Conservation (phyloP, 1,140 invertebrate genomes). For the Drosophila setifemur region DNA sequence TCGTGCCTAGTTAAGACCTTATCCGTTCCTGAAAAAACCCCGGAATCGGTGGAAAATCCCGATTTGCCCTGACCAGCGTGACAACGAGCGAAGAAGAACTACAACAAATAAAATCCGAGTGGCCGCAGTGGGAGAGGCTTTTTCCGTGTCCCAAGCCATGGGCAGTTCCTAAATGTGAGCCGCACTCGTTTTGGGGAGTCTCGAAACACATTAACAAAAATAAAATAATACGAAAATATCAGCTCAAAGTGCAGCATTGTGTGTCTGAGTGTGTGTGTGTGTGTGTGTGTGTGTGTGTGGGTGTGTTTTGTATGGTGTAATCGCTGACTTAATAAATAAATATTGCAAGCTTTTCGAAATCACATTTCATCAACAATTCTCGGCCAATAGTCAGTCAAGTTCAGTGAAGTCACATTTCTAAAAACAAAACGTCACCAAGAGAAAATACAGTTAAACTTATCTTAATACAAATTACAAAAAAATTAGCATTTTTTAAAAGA, state of each 20-base stretch:
- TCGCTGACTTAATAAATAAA: slow-evolving; percentile 24
- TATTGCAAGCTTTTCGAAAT: slow-evolving; percentile 1
- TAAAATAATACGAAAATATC: no score
- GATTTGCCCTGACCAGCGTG: slow-evolving; percentile 35
- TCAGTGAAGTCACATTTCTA: no score
- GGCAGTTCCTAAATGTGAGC: slow-evolving; percentile 38
- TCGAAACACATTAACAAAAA: no score
- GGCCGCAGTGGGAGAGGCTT: slow-evolving; percentile 15
- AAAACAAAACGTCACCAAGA: no score
- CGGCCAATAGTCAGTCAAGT: no score
- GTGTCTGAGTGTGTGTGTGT: slow-evolving; percentile 11
- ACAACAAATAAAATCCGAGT: slow-evolving; percentile 20
- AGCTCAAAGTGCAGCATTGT: slow-evolving; percentile 49
- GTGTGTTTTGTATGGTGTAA: slow-evolving; percentile 2
- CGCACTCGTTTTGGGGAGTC: slow-evolving; percentile 33
- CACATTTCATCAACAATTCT: no score
- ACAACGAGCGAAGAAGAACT: no score
- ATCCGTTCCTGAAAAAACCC: slow-evolving; percentile 4
- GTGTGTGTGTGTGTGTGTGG: background rate
- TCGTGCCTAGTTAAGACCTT: slow-evolving; percentile 20
- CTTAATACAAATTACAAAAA: no score
- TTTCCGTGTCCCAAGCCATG: slow-evolving; percentile 18
- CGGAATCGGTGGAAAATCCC: slow-evolving; percentile 18
- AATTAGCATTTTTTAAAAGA: no score
- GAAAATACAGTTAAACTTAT: no score